Base-by-base conservation (phyloP, 2,888 invertebrate genomes). In the Nephrotoma appendiculata region DNA sequence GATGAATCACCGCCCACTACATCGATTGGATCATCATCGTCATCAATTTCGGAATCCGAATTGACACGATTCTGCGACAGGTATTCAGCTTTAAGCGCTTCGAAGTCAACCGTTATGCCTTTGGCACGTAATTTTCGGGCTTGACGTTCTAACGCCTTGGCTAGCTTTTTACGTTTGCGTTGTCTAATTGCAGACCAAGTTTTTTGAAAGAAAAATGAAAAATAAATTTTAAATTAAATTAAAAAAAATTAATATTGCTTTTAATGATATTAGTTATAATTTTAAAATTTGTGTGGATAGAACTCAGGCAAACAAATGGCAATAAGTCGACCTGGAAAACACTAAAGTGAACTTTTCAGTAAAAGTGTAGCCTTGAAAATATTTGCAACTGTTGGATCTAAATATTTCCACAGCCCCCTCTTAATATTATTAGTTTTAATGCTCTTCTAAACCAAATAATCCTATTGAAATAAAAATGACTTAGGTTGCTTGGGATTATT, bases 41-140 rank as follows among this genome's bases (percentile, higher is more conserved):
- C 95, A 89, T 94, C 94, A 45, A 92, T 92, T 88, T 94, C 94
- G 71, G 94, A 94, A 88, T 94, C 94, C 9, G 94, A 94, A 89
- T 93, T 94, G 88, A 94, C 93, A 88, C 95, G 93, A 89, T 95
- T 95, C 91, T 96, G 96, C 11, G 96, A 95, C 89, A 97, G 94
- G 93, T 97, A 97, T 91, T 98, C 97, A 85, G 96, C 93, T 89
- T 96, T 95, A 86, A 98, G 92, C 3, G 97, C 96, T 89, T 97
- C 96, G 88, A 98, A 92, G 91, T 97, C 97, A 41, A 98, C 97
- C 19, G 96, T 95, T 89, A 98, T 97, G 89, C 98, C 98, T 91
- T 97, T 97, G 86, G 96, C 96, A 87, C 98, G 95, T 87, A 98
- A 93, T 91, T 98, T 98, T 89, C 98, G 94, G 89, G 98, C 98